phyloP scores from a whole-genome alignment of 2,888 invertebrate species.

The Nysson spinosus region DNA sequence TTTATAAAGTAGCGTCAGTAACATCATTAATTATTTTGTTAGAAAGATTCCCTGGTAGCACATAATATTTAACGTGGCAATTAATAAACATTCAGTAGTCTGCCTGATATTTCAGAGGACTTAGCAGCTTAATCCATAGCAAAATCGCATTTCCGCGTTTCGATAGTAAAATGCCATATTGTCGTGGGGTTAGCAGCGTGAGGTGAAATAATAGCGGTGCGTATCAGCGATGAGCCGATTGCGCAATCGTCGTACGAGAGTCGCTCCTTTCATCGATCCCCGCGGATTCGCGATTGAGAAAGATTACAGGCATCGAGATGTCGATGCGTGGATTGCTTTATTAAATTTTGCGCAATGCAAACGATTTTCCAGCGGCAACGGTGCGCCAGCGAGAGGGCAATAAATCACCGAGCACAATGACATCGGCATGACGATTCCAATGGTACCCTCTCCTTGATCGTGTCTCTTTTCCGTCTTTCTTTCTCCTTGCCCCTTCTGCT shows the following conservation, averaged over 20 bases:
- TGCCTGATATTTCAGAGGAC: neutral
- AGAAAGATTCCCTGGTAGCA: slow-evolving; percentile 4
- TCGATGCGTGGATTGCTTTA: slow-evolving; percentile 68
- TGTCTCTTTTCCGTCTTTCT: slow-evolving; percentile 9
- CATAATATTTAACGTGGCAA: slow-evolving; percentile 32
- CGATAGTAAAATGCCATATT: neutral
- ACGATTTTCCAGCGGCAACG: slow-evolving; percentile 60
- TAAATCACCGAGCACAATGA: slow-evolving; percentile 66
- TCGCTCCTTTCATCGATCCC: slow-evolving; percentile 47
- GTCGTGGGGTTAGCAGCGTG: too few relatives aligned
- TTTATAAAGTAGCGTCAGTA: too few relatives aligned
- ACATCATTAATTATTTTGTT: slow-evolving; percentile 26
- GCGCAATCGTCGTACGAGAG: slow-evolving; percentile 41
- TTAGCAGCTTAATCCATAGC: neutral
- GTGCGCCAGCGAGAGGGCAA: slow-evolving; percentile 45
- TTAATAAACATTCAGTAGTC: neutral
- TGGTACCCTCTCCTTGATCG: slow-evolving; percentile 17
- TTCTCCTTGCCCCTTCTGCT: slow-evolving; percentile 1
- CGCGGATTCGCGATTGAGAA: slow-evolving; percentile 46
- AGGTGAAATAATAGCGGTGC: slow-evolving; percentile 16
- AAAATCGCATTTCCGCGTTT: too few relatives aligned
- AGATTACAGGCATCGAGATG: slow-evolving; percentile 60
- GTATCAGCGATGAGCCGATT: slow-evolving; percentile 23
- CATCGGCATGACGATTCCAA: slow-evolving; percentile 56
- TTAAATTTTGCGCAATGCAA: slow-evolving; percentile 69